A percentile compares a stretch with the other conserved stretches of the same genome.
These are phyloP conservation scores for Drosophila hamatofila DNA, from an alignment of 2,888 invertebrate genomes.

Conservation along the genomic window DNA sequence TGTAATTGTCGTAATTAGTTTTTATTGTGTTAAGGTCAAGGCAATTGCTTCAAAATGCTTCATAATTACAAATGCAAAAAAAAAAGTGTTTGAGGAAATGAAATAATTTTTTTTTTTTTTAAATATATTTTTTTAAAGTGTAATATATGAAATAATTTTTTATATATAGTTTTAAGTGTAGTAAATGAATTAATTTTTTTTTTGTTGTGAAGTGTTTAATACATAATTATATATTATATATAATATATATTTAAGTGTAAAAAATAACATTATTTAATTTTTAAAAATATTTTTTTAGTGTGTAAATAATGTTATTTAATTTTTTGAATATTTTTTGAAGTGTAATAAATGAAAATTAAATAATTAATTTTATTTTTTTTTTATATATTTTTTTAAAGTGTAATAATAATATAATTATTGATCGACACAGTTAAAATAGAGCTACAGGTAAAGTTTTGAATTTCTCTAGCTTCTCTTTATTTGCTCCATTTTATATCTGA, in stretches of 20 bases:
- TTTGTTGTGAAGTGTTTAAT: no score
- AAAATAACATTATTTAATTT: no score
- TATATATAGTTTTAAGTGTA: background rate
- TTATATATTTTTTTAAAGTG: background rate
- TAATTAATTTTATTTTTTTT: no score
- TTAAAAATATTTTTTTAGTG: no score
- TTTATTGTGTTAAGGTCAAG: conserved; percentile 84
- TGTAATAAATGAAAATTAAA: no score
- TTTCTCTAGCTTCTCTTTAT: background rate
- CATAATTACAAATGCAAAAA: conserved; percentile 15
- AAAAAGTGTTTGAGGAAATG: conserved; percentile 64
- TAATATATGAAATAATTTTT: background rate
- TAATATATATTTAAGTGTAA: conserved; percentile 5
- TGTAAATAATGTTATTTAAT: no score
- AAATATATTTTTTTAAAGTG: background rate
- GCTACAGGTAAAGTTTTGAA: conserved; percentile 10
- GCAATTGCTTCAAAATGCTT: conserved; percentile 68
- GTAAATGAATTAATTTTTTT: no score
- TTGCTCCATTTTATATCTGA: background rate
- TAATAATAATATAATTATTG: background rate
- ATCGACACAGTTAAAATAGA: background rate
- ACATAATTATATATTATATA: no score
- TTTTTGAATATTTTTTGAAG: background rate
- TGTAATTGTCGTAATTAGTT: conserved; percentile 71
- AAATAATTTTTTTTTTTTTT: conserved; percentile 9